These are phyloP conservation scores for Smutsia gigantea DNA, from an alignment of 2,797 vertebrate genomes.

Conservation along the genomic window DNA sequence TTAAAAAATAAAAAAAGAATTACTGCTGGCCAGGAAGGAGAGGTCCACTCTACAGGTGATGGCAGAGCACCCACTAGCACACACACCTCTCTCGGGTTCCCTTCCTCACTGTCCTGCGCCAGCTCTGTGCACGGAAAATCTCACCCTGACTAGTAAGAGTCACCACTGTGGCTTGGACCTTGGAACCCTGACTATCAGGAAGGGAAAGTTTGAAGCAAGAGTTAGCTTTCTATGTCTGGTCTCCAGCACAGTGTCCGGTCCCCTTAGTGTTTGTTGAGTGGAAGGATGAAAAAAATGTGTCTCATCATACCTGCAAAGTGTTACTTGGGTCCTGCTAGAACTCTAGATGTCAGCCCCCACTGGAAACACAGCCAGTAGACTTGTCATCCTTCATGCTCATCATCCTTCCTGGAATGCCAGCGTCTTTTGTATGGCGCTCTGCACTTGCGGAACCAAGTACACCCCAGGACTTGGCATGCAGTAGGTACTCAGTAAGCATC, in stretches of 20 bases:
- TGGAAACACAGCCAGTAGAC: not conserved
- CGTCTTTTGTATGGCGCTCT: not conserved
- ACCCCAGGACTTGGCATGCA: not conserved
- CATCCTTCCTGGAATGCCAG: not conserved
- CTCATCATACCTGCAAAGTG: not conserved
- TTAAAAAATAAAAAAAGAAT: not conserved
- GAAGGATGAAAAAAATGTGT: not conserved
- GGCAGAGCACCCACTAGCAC: not conserved
- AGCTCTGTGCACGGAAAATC: not conserved
- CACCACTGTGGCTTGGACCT: not conserved
- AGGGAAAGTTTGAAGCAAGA: not conserved
- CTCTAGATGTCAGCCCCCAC: not conserved
- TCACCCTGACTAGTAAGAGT: not conserved
- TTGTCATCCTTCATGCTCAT: not conserved
- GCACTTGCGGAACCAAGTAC: not conserved
- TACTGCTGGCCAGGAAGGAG: not conserved
- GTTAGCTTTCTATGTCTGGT: not conserved
- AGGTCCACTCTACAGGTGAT: not conserved
- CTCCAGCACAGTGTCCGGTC: not conserved
- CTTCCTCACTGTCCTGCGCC: not conserved
- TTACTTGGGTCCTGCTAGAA: not conserved
- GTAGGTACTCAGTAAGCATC: not conserved
- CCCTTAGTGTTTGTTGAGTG: not conserved
- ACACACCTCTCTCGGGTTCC: not conserved
- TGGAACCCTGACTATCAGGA: not conserved